phyloP scores from a whole-genome alignment of 2,113 vertebrate genomes.

The Helogale parvula region DNA sequence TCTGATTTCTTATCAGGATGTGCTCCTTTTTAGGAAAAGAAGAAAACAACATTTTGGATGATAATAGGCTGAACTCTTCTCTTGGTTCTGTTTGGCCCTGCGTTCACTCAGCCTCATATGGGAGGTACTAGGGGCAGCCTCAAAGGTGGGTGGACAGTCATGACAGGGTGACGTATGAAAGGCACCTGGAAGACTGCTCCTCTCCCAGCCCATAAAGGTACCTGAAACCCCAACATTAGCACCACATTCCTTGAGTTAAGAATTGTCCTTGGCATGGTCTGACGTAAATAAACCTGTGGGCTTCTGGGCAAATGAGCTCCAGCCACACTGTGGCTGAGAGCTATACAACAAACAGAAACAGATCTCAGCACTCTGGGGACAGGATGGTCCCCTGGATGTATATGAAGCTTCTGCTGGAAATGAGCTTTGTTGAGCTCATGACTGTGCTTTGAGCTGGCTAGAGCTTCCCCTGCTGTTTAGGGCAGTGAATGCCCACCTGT shows the following conservation, averaged over 20 bases:
- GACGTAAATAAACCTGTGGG: background rate
- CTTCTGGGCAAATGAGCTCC: background rate
- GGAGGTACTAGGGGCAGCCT: background rate
- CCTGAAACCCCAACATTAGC: background rate
- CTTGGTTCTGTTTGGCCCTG: background rate
- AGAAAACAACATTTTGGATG: conserved; percentile 42
- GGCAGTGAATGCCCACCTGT: background rate
- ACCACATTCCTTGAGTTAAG: background rate
- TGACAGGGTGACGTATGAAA: background rate
- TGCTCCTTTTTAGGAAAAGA: conserved; percentile 90
- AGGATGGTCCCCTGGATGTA: background rate
- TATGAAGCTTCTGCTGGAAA: background rate
- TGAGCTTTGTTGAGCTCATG: background rate
- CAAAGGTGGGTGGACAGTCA: background rate
- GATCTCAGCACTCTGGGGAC: background rate
- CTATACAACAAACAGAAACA: background rate
- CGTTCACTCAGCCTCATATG: background rate
- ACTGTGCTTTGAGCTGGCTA: background rate
- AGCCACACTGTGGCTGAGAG: background rate
- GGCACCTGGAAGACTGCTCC: background rate
- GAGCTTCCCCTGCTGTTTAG: background rate
- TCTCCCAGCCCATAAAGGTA: background rate
- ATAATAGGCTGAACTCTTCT: background rate
- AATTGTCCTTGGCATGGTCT: background rate
- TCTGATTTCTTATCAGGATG: conserved; percentile 96